Evolutionary conservation across 2,797 vertebrate species (phyloP), one percentile per base, ranked within the genome.

Genomic region (Myripristis jacobus): DNA sequence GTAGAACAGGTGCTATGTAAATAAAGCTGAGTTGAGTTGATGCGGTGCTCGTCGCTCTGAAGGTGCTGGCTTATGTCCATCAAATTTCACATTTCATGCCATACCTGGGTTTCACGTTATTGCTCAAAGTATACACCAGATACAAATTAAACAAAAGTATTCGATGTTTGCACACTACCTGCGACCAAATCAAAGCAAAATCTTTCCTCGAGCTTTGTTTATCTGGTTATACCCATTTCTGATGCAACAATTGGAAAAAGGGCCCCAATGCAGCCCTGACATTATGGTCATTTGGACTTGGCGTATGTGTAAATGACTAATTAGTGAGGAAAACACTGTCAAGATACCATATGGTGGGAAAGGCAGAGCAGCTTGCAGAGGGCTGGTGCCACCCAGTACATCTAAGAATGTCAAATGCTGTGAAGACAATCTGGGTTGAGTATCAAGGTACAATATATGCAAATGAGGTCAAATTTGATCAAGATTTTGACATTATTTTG

Each of bases 301-400:
- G 91, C 92, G 90, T 93, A 91, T 92, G 88, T 93, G 93, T 94
- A 93, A 93, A 93, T 90, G 91, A 94, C 92, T 94, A 94, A 94
- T 95, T 94, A 94, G 92, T 87, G 90, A 89, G 87, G 91, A 93
- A 92, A 93, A 93, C 89, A 89, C 92, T 94, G 94, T 94, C 92
- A 95, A 89, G 85, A 88, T 91, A 89, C 93, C 94, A 94, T 94
- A 94, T 95, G 94, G 92, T 92, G 72, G 80, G 46, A 85, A 88
- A 91, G 89, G 92, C 81, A 87, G 81, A 92, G 89, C 94, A 94
- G 94, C 93, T 94, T 94, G 93, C 82, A 70, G 88, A 92, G 87
- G 89, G 85, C 89, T 90, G 86, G 85, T 88, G 85, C 89, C 89
- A 88, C 88, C 83, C 85, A 77, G 83, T 85, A 89, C 85, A 89